A percentile compares a stretch with the other conserved stretches of the same genome.
phyloP scores from a whole-genome alignment of 2,888 invertebrate species.

The Rotaria magnacalcarata region DNA sequence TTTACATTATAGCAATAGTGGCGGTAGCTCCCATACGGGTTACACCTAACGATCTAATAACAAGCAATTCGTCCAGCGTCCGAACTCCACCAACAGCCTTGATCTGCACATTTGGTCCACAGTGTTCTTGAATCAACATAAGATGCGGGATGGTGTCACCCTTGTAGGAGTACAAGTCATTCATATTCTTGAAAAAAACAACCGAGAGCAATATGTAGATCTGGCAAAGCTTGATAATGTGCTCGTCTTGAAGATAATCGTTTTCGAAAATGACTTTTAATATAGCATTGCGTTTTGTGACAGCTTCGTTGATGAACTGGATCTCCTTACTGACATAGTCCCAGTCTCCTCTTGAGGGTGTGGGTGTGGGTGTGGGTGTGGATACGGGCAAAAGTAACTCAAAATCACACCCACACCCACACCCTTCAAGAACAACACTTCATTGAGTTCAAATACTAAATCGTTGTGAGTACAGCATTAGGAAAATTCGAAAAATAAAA shows the following conservation, averaged over 20 bases:
- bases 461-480: no score
- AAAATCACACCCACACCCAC: no score
- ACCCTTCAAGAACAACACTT: no score
- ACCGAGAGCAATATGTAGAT: neutral
- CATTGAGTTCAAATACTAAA: no score
- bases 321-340: neutral
- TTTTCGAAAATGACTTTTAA: neutral
- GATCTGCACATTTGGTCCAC: neutral
- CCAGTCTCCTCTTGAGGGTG: neutral
- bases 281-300: neutral
- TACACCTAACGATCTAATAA: neutral
- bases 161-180: neutral
- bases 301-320: neutral
- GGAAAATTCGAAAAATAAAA: no score
- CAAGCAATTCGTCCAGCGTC: neutral
- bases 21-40: neutral
- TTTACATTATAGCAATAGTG: neutral
- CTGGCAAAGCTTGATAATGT: neutral
- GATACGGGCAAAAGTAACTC: no score
- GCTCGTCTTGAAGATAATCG: neutral
- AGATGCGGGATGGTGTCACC: conserved; percentile 6
- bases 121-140: neutral
- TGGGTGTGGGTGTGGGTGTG: no score
- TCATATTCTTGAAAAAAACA: neutral
- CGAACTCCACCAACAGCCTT: neutral